A percentile compares a stretch with the other conserved stretches of the same genome.
These are phyloP conservation scores for Ceratosolen solmsi DNA, from an alignment of 1,140 invertebrate species.

Conservation along the genomic window DNA sequence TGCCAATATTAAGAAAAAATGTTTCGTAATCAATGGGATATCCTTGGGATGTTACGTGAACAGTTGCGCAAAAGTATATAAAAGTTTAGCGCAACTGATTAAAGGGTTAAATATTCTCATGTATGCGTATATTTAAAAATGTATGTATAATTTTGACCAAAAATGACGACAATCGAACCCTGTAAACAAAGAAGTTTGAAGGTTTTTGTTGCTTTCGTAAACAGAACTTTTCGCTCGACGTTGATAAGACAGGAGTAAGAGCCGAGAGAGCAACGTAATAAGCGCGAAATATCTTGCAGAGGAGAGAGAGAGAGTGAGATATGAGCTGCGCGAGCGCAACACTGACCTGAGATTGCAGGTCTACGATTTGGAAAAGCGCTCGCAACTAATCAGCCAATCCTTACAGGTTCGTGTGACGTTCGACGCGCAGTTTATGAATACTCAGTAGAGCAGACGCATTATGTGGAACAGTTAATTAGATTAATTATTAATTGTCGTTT, in stretches of 20 bases:
- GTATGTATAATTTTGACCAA: slow-evolving; percentile 12
- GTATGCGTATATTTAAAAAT: not conserved
- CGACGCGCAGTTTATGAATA: slow-evolving; percentile 2
- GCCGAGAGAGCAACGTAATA: slow-evolving; percentile 65
- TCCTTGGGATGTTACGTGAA: not conserved
- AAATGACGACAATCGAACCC: slow-evolving; percentile 32
- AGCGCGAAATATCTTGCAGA: slow-evolving; percentile 73
- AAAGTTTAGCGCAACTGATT: not conserved
- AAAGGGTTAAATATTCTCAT: slow-evolving; percentile 9
- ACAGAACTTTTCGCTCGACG: slow-evolving; percentile 52
- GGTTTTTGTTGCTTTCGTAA: slow-evolving; percentile 48
- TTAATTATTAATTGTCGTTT: slow-evolving; percentile 14
- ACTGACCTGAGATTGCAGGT: slow-evolving; percentile 73
- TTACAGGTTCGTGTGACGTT: slow-evolving; percentile 70
- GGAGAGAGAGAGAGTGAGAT: slow-evolving; percentile 74
- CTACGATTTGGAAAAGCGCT: slow-evolving; percentile 74
- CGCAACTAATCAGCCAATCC: slow-evolving; percentile 72
- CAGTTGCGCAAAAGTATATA: not conserved
- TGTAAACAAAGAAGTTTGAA: slow-evolving; percentile 54
- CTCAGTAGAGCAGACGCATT: slow-evolving; percentile 15
- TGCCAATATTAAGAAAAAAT: not conserved
- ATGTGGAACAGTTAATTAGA: not conserved
- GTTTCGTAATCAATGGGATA: not conserved
- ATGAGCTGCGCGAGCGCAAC: slow-evolving; percentile 73
- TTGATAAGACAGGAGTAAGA: slow-evolving; percentile 50